These are phyloP conservation scores for Heptranchias perlo DNA, from an alignment of 2,113 vertebrate species.

Conservation along the genomic window DNA sequence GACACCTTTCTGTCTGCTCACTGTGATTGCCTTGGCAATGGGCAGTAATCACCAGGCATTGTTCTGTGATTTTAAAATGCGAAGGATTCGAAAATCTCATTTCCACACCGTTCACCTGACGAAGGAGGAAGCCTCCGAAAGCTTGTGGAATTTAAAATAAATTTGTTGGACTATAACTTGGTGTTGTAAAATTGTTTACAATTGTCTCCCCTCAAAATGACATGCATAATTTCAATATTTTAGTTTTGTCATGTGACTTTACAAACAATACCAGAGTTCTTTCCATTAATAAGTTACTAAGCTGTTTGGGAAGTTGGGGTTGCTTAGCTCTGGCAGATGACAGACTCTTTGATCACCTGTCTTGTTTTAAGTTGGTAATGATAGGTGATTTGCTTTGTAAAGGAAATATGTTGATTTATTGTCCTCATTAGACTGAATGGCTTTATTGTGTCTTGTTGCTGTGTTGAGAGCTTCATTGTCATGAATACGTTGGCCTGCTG, in stretches of 20 bases:
- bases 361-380: not conserved
- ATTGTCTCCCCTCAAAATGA: too few species aligned
- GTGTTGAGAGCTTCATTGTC: not conserved
- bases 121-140: too few species aligned
- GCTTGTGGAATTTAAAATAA: too few species aligned
- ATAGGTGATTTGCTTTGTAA: not conserved
- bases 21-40: too few species aligned
- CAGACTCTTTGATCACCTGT: not conserved
- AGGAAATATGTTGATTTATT: slow-evolving; percentile 1
- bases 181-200: too few species aligned
- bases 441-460: not conserved
- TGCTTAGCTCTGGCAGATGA: not conserved
- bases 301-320: not conserved
- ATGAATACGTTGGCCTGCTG: not conserved
- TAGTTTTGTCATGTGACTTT: not conserved
- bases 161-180: too few species aligned
- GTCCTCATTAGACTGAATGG: not conserved
- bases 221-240: not conserved
- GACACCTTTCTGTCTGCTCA: too few species aligned
- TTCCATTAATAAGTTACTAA: not conserved
- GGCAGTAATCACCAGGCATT: too few species aligned
- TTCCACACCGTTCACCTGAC: too few species aligned
- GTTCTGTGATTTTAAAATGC: too few species aligned
- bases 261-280: too few species aligned
- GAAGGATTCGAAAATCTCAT: too few species aligned